Base-by-base conservation (phyloP, 2,113 vertebrate species). In the Ageneiosus marmoratus region DNA sequence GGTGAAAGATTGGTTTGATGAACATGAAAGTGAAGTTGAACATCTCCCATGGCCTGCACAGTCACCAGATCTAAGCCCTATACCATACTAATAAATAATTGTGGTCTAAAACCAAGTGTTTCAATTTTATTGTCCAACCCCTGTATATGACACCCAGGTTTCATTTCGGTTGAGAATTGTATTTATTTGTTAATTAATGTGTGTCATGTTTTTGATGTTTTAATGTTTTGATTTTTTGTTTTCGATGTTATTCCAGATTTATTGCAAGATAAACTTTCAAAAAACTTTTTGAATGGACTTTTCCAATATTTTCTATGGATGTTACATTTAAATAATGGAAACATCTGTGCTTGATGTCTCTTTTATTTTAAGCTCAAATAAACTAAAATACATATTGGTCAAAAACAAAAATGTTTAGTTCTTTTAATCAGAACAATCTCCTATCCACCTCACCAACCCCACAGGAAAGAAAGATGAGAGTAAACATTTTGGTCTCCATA, bases 251-350 rank as follows among this genome's bases (percentile, higher is more conserved):
- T 74, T 63, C 11, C 4, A 60, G 50, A 83, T 27, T 73, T 58
- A 62, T 18, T 53, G 0, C 46, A 81, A 48, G 18, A 41, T 74
- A 56, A 50, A 70, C 24, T 76, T 85, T 51, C 67, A 50, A 69
- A 84, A n/a, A n/a, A 55, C 48, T 67, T 77, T 87, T 79, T 80
- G 20, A 56, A 77, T 76, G 83, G 60, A 81, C 76, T 76, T 83
- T 79, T 85, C 77, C n/a, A n/a, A n/a, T 77, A 83, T 87, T 86
- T 91, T 91, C 85, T 92, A 85, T 89, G 88, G 89, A 79, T 88
- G 65, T 48, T 24, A 65, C 77, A 85, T 22, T 89, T 82, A 87
- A 79, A 81, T 82, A 86, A 91, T 90, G 86, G 63, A 27, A 46
- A 87, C 79, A 29, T 53, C 15, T 86, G 56, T 87, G 8, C 80